Conservation (phyloP, 2,797 vertebrate species). For the Cheirogaleus major region DNA sequence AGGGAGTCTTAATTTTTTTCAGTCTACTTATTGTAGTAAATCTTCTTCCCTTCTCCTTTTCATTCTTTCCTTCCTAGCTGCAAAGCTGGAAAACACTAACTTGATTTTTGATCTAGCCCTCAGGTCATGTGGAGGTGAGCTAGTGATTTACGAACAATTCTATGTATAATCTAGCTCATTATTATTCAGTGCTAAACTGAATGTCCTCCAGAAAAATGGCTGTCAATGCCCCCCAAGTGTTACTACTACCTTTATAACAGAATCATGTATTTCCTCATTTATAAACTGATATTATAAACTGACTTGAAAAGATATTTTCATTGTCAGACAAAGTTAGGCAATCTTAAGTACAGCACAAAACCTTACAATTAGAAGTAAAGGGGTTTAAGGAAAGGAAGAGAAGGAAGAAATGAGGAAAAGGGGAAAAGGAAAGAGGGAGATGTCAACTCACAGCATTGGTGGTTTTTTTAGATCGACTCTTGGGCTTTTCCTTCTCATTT, state of each 20-base stretch:
- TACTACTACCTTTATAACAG: neutral
- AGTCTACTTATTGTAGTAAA: neutral
- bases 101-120: neutral
- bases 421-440: neutral
- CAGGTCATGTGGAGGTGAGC: neutral
- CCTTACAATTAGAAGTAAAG: neutral
- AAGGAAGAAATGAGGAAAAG: neutral
- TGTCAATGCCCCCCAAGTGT: too few species aligned
- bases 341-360: neutral
- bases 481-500: slow-evolving; percentile 88
- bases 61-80: neutral
- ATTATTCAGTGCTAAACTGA: neutral
- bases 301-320: neutral
- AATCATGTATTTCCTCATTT: neutral
- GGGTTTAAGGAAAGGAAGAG: neutral
- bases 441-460: slow-evolving; percentile 85
- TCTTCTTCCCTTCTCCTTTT: neutral
- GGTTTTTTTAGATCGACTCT: slow-evolving; percentile 87
- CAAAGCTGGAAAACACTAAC: neutral
- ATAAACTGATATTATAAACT: neutral
- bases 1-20: neutral
- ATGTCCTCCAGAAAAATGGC: neutral
- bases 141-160: neutral
- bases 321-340: neutral
- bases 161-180: neutral